Evolutionary conservation across 2,797 vertebrate genomes (phyloP), one percentile per base, ranked within the genome.

Genomic region (Sebastiscus albofasciatus): DNA sequence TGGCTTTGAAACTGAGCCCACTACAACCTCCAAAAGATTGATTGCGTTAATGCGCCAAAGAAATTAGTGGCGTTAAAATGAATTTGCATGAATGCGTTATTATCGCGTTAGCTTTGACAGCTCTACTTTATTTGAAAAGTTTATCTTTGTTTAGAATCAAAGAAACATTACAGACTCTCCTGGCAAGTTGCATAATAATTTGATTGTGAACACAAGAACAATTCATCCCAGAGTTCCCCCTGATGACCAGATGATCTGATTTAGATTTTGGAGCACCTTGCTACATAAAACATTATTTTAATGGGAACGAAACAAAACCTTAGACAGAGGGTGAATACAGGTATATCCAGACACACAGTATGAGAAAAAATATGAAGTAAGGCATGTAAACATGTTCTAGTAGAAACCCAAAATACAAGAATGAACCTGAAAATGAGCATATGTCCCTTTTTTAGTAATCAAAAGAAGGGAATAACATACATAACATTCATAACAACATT

Each of bases 121-220:
- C 42, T 18, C 42, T 46, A 46, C 22, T 31, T 59, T 16, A 31
- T 31, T 60, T 72, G 27, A 42, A 14, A 71, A 10, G 31, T 55
- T 61, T 61, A 20, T 18, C 42, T 46, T 46, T 46, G 59, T 26
- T 20, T 58, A 60, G 29, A 71, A 55, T 27, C 8, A 54, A 52
- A n/a, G 6, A 29, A 24, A 67, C 10, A 18, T 8, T 2, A 5
- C n/a, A 27, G 31, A 14, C 49, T 74, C 18, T n/a, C 59, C 56
- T 22, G 8, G 22, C 34, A 24, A 20, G 36, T 34, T 71, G 8
- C 24, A 5, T 49, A 4, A 75, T 70, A 39, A 36, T 67, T 65
- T 84, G 29, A 77, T 36, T 29, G 33, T 66, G 20, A 68, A 68
- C 31, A 67, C 27, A 12, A 73, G n/a, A 77, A 62, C 31, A 73